Evolutionary conservation across 2,113 vertebrate species (phyloP), one percentile per base, ranked within the genome.

Genomic region (Dicentrarchus labrax): DNA sequence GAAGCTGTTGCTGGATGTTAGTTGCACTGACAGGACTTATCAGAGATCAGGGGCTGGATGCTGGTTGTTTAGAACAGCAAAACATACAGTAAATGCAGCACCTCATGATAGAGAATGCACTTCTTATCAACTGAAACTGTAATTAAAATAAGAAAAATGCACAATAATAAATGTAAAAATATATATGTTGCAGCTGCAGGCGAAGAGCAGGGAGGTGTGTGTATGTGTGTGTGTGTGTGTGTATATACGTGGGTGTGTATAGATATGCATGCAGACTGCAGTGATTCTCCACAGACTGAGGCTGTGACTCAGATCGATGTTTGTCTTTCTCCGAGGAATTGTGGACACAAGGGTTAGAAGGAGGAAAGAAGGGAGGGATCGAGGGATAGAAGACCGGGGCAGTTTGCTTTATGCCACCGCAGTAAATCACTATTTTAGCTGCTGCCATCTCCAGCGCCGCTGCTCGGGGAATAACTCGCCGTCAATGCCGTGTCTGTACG

Each of bases 261-360:
- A 36, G 59, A 50, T 72, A 51, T 83, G 83, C 59, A 21, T 62
- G 38, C 50, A 43, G 78, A 65, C 80, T 68, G 48, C 47, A 62
- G 74, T 9, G 71, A 83, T 50, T 62, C 88, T 82, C 76, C 4
- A 9, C 45, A 67, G 85, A 86, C 73, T 81, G 71, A 86, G 89
- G 86, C 89, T 78, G 86, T 92, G 91, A 93, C 88, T 92, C 89
- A 90, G 87, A 92, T 87, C 59, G 85, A 92, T 93, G 86, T 89
- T 93, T 90, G 91, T 83, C 88, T 89, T 86, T 80, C 91, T 88
- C 87, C 1, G 70, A 83, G 92, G 84, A 78, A 62, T 80, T 80
- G 89, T 86, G 87, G 81, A 90, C 84, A 61, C 84, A 30, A 30
- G 86, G 85, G 89, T 84, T 72, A 72, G 84, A 22, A 8, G 70